Percentiles rank a stretch among this genome's conserved stretches.
Conservation (phyloP, 2,888 invertebrate species). For the Enchytraeus crypticus region DNA sequence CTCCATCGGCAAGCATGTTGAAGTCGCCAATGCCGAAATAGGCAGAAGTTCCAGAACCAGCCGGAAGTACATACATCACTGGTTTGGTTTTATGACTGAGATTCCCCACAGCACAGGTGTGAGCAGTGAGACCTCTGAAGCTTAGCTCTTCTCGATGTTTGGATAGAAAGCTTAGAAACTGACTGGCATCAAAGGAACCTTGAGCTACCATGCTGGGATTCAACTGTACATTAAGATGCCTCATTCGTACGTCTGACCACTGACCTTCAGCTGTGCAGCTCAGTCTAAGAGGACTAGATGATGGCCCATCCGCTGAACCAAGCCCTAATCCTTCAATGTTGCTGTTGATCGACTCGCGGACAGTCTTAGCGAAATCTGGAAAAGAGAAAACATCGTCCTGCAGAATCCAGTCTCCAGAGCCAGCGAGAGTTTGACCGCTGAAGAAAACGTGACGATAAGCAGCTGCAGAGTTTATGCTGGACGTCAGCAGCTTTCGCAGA, state of each 20-base stretch:
- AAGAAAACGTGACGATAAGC: constrained; percentile 7
- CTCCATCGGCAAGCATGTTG: constrained; percentile 88
- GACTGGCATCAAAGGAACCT: background rate
- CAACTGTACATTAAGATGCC: constrained; percentile 49
- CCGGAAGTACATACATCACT: constrained; percentile 89
- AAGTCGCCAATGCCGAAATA: constrained; percentile 93
- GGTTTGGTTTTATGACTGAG: constrained; percentile 87
- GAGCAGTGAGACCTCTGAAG: constrained; percentile 57
- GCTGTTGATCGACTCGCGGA: constrained; percentile 49
- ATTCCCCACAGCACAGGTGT: constrained; percentile 87
- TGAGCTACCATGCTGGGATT: constrained; percentile 63
- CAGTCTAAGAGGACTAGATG: constrained; percentile 51
- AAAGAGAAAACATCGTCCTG: constrained; percentile 90
- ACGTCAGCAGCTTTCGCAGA: background rate
- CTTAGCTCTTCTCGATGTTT: constrained; percentile 35
- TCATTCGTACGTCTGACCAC: constrained; percentile 64
- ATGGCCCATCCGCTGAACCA: background rate
- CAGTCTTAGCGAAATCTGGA: constrained; percentile 79
- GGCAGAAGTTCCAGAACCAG: constrained; percentile 91
- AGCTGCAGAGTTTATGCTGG: too few relatives aligned
- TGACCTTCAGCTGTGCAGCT: constrained; percentile 79
- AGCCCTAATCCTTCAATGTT: too few relatives aligned
- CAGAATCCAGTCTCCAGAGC: constrained; percentile 6
- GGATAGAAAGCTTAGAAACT: constrained; percentile 13
- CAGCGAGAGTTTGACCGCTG: background rate